phyloP scores from a whole-genome alignment of 2,888 invertebrate species.

The Sinohyriopsis cumingii region DNA sequence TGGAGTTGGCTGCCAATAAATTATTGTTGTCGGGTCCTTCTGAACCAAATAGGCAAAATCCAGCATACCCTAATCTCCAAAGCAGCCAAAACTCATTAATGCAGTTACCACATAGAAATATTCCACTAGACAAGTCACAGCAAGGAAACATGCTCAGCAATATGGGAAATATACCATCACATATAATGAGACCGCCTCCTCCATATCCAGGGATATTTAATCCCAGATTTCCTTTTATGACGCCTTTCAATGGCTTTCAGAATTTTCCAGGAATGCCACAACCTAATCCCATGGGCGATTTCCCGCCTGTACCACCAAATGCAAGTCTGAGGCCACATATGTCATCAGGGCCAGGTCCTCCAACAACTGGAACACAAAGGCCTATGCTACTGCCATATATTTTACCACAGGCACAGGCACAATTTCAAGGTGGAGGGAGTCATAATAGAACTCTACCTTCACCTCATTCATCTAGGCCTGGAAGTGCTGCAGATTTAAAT shows the following conservation, averaged over 20 bases:
- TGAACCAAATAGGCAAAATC: background rate
- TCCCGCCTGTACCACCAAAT: slow-evolving; percentile 4
- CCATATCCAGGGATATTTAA: background rate
- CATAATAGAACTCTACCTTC: too few species aligned
- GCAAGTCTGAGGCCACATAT: slow-evolving; percentile 10
- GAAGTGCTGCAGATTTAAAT: too few species aligned
- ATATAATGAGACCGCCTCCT: slow-evolving; percentile 1
- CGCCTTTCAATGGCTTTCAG: too few species aligned
- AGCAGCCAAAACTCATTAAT: background rate
- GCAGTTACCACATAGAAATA: slow-evolving; percentile 6
- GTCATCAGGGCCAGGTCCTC: slow-evolving; percentile 6
- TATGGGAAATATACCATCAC: background rate
- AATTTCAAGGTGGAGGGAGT: too few species aligned
- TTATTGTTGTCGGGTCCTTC: background rate
- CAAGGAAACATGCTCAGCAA: too few species aligned
- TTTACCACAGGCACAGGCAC: too few species aligned
- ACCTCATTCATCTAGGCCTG: too few species aligned
- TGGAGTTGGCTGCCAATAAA: slow-evolving; percentile 48
- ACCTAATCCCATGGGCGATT: slow-evolving; percentile 11
- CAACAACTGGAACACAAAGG: background rate
- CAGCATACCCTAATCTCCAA: background rate
- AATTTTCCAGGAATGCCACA: slow-evolving; percentile 9
- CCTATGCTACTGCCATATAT: too few species aligned
- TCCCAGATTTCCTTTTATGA: too few species aligned
- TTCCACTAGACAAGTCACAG: background rate